Base-by-base conservation (phyloP, 2,113 vertebrate species). In the Gavia stellata region DNA sequence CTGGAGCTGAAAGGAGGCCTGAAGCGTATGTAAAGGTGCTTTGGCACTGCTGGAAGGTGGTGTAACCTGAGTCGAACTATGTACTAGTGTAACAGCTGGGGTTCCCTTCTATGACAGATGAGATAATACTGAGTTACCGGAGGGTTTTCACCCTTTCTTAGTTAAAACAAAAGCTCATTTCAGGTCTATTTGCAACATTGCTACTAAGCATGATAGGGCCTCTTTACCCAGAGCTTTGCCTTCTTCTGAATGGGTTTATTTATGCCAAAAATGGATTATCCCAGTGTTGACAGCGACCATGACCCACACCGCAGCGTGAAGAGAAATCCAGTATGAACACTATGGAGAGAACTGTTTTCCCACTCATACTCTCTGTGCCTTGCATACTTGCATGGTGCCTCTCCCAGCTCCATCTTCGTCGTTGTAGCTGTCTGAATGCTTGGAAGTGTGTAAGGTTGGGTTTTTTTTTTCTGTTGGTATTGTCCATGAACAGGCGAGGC, bases 31-130 rank as follows among this genome's bases (percentile, higher is more conserved):
- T 12, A 44, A 15, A 49, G 15, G 23, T 90, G 12, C 20, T 66
- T 61, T 81, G 55, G n/a, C 28, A 25, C 19, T 65, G 33, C 49
- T 83, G 19, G 17, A 88, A 80, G 23, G 20, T 80, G 24, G 20
- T 2, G 0, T 49, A 67, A n/a, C 49, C 19, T 0, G 2, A 70
- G 24, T 45, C 7, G 10, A 58, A 26, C 19, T 12, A 1, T 14
- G 14, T 29, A 7, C 26, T 44, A 21, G 4, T 45, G 19, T 42
- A 81, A 70, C 5, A 14, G 2, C 12, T 29, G 29, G 13, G 16
- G 12, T 49, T 61, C 20, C 2, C 8, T 59, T 72, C 56, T 62
- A 4, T 34, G 45, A 38, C 53, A 78, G 12, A 33, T n/a, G 36
- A 74, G 25, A 15, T 10, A 65, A 42, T 58, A 78, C 6, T 52